Percentiles rank a stretch among this genome's conserved stretches.
Conservation (phyloP, 37 sponge, comb jelly and placozoan genomes). For the Bolinopsis microptera region DNA sequence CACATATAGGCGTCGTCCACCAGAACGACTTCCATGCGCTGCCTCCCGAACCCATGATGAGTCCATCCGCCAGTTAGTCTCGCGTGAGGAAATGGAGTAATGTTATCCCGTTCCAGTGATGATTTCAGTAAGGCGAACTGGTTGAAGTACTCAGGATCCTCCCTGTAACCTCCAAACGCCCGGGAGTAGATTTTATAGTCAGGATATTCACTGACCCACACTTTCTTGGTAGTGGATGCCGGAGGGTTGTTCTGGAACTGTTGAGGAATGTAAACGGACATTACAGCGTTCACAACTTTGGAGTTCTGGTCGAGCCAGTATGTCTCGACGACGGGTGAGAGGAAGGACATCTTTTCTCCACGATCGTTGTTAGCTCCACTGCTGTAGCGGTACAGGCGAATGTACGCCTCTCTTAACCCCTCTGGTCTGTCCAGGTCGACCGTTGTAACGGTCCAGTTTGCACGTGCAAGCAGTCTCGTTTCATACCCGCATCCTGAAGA, state of each 20-base stretch:
- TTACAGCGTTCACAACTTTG: background rate
- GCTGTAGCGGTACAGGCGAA: background rate
- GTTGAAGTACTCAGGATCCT: background rate
- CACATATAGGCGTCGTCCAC: background rate
- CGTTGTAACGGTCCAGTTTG: background rate
- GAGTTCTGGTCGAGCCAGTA: background rate
- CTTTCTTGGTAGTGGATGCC: background rate
- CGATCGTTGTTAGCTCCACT: background rate
- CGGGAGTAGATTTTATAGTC: background rate
- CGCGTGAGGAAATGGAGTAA: background rate
- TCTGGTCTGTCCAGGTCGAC: background rate
- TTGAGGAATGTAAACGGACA: background rate
- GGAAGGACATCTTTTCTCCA: background rate
- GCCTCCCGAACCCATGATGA: background rate
- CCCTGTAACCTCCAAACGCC: background rate
- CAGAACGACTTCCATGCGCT: background rate
- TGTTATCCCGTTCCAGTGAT: background rate
- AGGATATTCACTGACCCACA: background rate
- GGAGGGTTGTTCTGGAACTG: background rate
- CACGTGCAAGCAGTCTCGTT: background rate
- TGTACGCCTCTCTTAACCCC: background rate
- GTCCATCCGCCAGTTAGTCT: background rate
- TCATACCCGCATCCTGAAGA: background rate
- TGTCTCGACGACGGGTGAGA: background rate
- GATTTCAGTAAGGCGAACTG: background rate